Evolutionary conservation across 2,888 invertebrate genomes (phyloP), one percentile per base, ranked within the genome.

Genomic region (Pterostichus madidus): DNA sequence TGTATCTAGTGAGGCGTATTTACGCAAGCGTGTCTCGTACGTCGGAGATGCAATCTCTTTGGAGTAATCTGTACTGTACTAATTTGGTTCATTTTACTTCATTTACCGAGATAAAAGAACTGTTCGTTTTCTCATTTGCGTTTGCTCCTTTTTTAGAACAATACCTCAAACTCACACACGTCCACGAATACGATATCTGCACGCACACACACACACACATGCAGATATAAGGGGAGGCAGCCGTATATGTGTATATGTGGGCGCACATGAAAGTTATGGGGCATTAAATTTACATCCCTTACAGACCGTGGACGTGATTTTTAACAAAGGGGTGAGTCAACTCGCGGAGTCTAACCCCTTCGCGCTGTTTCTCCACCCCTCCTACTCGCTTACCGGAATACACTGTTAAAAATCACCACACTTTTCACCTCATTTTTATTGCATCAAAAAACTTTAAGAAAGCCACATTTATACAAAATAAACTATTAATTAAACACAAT

Each of bases 201-300:
- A 75, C 75, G 24, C 24, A 52, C 52, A 35, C 52, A 32, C 15
- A 44, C 11, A 39, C 13, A 5, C 39, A 39, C 5, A 17, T 13
- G 3, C 3, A 46, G 39, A 68, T 35, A 11, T 46, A 35, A 77
- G 53, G 77, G 53, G 77, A n/a, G 11, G 46, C 15, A 8, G n/a
- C 56, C 31, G 13, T 80, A 31, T 80, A 31, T 13, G 64, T 13
- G 31, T 44, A 15, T 77, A 46, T 81, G 73, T 75, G 81, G 81
- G 81, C 81, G 61, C 61, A 61, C 81, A 81, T 81, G 81, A 81
- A 81, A 81, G 81, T 81, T 81, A 81, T 81, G 75, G 84, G 84
- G 85, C 84, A 85, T 85, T 85, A 85, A 85, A 85, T 85, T 85
- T 85, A 84, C 85, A 85, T 85, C 84, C 84, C 84, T 80, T 84